Evolutionary conservation across 35 echinoderm and acorn worm species (phyloP), one percentile per base, ranked within the genome.

Genomic region (Stichopus chloronotus): DNA sequence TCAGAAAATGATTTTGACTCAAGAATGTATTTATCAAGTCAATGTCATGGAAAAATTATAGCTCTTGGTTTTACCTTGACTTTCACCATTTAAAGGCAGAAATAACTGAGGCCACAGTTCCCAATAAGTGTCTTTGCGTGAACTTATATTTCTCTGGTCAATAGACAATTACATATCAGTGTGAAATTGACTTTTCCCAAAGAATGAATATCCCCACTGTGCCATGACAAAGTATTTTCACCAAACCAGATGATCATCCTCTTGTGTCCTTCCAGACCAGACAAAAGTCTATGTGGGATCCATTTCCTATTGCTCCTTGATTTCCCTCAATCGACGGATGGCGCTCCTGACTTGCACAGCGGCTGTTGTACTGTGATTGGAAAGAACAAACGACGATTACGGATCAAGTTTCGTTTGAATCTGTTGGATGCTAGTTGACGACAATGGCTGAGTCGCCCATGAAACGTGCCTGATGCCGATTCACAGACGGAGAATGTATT

Each of bases 341-440:
- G 95, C 95, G 80, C 95, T 96, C 87, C 97, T 93, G 81, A 96
- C 95, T 63, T 95, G 96, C 7, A 93, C 95, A 58, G 97, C 97
- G 5, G 97, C 97, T 90, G 97, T 96, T 86, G 97, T 99, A 92
- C 97, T 99, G 92, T 68, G 19, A 65, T 90, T n/a, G 54, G 78
- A 93, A 91, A 84, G 25, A 93, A 81, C 55, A 88, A 76, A 86
- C 4, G 85, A 76, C 30, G 3, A 43, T 43, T 53, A 61, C 2
- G 25, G 57, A 43, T 57, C 23, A 59, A 72, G 57, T 72, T 25
- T 4, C 60, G 0, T 14, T 59, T 20, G 11, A 13, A 14, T 30
- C 52, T 76, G 16, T 6, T 78, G 23, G 60, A 22, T 19, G 59
- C 25, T 61, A 16, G 11, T 22, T 61, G 16, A 16, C 2, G 17